A percentile compares a stretch with the other conserved stretches of the same genome.
Conservation (phyloP, 2,888 invertebrate species). For the Rotaria sp. region DNA sequence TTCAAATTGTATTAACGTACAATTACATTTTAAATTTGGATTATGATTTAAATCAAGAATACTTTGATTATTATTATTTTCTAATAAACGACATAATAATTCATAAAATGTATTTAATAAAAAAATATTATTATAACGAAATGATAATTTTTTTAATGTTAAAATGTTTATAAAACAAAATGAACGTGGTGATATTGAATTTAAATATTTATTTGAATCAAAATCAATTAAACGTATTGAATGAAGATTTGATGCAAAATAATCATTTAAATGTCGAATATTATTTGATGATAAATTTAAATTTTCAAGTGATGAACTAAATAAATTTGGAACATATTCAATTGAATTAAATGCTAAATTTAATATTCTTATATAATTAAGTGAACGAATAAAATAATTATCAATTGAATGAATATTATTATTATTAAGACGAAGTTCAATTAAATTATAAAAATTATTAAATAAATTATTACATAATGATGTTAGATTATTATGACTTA, state of each 20-base stretch:
- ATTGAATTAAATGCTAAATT: background rate
- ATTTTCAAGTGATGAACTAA: background rate
- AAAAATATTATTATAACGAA: background rate
- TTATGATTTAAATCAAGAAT: background rate
- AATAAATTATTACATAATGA: conserved; percentile 12
- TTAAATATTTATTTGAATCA: background rate
- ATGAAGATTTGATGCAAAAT: background rate
- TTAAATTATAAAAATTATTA: background rate
- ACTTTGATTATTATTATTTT: background rate
- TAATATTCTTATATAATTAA: background rate
- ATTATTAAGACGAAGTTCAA: background rate
- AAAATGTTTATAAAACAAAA: background rate
- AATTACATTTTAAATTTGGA: conserved; percentile 12
- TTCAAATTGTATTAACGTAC: background rate
- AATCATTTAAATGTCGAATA: background rate
- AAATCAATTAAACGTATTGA: background rate
- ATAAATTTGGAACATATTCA: background rate
- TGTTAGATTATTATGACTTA: conserved; percentile 18
- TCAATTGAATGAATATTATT: conserved; percentile 13
- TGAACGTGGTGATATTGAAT: background rate
- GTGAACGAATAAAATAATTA: background rate
- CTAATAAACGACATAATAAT: background rate
- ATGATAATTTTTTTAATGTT: background rate
- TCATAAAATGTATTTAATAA: background rate
- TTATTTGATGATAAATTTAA: conserved; percentile 2